These are phyloP conservation scores for Sepiola atlantica DNA, from an alignment of 2,888 invertebrate genomes.

Conservation along the genomic window DNA sequence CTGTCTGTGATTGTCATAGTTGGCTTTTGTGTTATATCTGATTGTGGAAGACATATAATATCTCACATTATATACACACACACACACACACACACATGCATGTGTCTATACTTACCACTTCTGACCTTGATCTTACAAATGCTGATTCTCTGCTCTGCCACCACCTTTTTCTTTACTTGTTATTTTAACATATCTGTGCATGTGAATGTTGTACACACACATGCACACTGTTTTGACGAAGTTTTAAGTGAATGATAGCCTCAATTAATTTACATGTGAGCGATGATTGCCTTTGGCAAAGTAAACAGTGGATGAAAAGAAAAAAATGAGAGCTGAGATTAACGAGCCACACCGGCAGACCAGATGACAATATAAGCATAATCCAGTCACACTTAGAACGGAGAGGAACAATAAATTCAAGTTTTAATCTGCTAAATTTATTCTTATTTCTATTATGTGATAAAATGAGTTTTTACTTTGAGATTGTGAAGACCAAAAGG, in stretches of 20 bases:
- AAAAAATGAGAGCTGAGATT: not conserved
- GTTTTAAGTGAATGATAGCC: not conserved
- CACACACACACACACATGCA: not conserved
- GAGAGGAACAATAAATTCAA: not conserved
- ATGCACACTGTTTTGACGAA: not conserved
- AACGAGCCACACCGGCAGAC: not conserved
- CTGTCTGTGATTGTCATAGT: too few species aligned
- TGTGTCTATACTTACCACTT: not conserved
- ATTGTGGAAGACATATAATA: too few species aligned
- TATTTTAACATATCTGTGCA: not conserved
- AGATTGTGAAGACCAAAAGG: not conserved
- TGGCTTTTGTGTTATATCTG: too few species aligned
- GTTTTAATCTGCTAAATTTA: not conserved
- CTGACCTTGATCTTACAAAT: conserved; percentile 32
- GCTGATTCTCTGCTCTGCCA: not conserved
- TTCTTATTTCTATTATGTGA: conserved; percentile 18
- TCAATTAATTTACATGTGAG: conserved; percentile 13
- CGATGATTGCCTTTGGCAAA: not conserved
- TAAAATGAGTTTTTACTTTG: not conserved
- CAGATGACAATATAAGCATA: conserved; percentile 13
- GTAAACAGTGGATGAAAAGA: not conserved
- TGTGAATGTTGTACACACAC: not conserved
- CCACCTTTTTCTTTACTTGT: not conserved
- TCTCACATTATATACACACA: too few species aligned
- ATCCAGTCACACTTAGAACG: not conserved